Base-by-base conservation (phyloP, 2,888 invertebrate species). In the Amitus sp. region DNA sequence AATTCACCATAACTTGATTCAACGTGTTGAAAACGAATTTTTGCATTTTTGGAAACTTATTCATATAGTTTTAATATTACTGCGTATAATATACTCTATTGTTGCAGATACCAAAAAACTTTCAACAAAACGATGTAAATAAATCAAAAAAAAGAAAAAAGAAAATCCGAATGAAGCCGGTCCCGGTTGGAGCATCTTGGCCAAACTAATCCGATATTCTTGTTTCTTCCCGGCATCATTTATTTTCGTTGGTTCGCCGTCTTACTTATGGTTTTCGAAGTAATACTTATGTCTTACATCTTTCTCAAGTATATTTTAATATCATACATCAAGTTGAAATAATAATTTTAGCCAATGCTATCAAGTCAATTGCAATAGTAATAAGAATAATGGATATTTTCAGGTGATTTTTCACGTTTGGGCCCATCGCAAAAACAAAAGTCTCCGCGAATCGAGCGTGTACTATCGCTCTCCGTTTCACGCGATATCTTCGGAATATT, bases 401-500 rank as follows among this genome's bases (percentile, higher is more conserved):
- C 10, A 63, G 63, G 67, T 73, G 0, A 78, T 84, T n/a, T 79
- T 91, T 19, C 91, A 91, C 76, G 84, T 86, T n/a, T 85, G 86
- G 83, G 88, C 90, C 5, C 91, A 91, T 73, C 86, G 86, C 65
- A 89, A 88, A 72, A 91, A 90, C 73, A 87, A 86, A 68, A 78
- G 80, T 42, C 80, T 89, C 28, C 84, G 84, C 70, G 84, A 88
- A 67, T 80, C 85, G 9, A 83, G 84, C 47, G 77, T 88, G 30
- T 90, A 88, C 70, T 91, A 89, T 71, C 87, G 87, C 40, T 91
- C 90, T 68, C 91, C 91, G 0, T 85, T 91, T 64, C 90, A 91
- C 76, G 82, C 87, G 1, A 83, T 90, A 5, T 86, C 88, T 0
- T 88, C 90, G 15, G 88, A 87, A 63, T 90, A 90, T 75, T 92